These are phyloP conservation scores for Trissolcus basalis DNA, from an alignment of 1,140 invertebrate genomes.

Conservation along the genomic window DNA sequence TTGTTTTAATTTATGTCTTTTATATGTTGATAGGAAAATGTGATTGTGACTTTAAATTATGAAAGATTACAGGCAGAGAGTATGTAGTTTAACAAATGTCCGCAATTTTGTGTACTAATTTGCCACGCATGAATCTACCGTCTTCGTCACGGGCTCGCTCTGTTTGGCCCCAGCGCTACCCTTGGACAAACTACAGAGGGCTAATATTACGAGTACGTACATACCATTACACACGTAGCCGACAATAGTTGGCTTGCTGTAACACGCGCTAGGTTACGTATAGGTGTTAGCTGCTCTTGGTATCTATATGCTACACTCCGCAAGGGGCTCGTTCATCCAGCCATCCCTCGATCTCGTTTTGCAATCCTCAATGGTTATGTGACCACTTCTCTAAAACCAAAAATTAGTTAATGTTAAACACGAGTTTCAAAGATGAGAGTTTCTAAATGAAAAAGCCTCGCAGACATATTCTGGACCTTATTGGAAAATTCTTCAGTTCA, in stretches of 20 bases:
- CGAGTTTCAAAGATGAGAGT: too few species aligned
- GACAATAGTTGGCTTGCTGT: constrained; percentile 63
- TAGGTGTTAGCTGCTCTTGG: constrained; percentile 66
- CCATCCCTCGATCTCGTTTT: constrained; percentile 62
- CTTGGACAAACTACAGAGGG: constrained; percentile 65
- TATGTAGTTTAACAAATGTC: too few species aligned
- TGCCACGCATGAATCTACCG: constrained; percentile 42
- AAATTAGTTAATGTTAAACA: constrained; percentile 43
- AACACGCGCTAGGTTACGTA: constrained; percentile 44
- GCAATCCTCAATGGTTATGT: constrained; percentile 65
- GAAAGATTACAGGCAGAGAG: too few species aligned
- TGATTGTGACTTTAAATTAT: too few species aligned
- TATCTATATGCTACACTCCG: constrained; percentile 72
- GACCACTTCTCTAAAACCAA: constrained; percentile 59
- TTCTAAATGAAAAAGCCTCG: too few species aligned
- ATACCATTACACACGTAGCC: constrained; percentile 69
- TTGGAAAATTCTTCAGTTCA: too few species aligned
- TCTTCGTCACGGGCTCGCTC: constrained; percentile 27
- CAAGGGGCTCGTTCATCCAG: constrained; percentile 74
- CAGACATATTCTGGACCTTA: too few species aligned
- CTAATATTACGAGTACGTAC: constrained; percentile 71
- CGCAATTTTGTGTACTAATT: constrained; percentile 47
- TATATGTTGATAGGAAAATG: too few species aligned
- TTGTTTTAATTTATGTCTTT: too few species aligned
- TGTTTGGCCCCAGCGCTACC: constrained; percentile 46